A percentile compares a stretch with the other conserved stretches of the same genome.
Evolutionary conservation across 2,888 invertebrate genomes (phyloP).

Genomic region (Tineola bisselliella): DNA sequence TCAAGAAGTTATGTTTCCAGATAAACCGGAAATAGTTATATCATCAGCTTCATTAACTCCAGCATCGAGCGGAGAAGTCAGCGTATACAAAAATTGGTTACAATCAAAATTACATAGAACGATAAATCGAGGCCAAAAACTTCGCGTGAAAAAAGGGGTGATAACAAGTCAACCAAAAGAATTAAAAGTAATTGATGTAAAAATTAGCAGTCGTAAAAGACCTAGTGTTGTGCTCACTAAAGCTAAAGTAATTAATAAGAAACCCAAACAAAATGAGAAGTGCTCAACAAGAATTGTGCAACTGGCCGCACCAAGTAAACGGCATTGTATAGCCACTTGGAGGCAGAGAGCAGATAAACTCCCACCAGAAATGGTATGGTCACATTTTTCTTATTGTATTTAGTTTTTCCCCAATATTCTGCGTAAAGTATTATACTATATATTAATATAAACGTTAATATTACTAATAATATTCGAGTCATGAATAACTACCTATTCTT

Average conservation of each 20-base stretch:
- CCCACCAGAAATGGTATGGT: conserved; percentile 41
- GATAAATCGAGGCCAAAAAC: conserved; percentile 20
- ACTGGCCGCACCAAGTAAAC: conserved; percentile 45
- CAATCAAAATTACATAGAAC: conserved; percentile 19
- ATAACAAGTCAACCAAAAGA: background rate
- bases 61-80: conserved; percentile 17
- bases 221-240: background rate
- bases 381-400: no score
- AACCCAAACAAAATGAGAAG: conserved; percentile 6
- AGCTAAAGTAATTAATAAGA: background rate
- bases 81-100: conserved; percentile 20
- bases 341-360: conserved; percentile 32
- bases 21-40: background rate
- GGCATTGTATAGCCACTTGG: conserved; percentile 51
- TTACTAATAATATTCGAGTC: no score
- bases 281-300: conserved; percentile 46
- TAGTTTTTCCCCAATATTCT: no score
- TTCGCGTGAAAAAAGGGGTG: conserved; percentile 14
- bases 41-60: background rate
- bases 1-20: background rate
- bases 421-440: no score
- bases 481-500: no score
- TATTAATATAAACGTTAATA: no score
- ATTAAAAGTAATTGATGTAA: background rate
- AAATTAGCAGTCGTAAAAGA: background rate